These are phyloP conservation scores for Lamellibrachia satsuma DNA, from an alignment of 2,888 invertebrate genomes.

Conservation along the genomic window DNA sequence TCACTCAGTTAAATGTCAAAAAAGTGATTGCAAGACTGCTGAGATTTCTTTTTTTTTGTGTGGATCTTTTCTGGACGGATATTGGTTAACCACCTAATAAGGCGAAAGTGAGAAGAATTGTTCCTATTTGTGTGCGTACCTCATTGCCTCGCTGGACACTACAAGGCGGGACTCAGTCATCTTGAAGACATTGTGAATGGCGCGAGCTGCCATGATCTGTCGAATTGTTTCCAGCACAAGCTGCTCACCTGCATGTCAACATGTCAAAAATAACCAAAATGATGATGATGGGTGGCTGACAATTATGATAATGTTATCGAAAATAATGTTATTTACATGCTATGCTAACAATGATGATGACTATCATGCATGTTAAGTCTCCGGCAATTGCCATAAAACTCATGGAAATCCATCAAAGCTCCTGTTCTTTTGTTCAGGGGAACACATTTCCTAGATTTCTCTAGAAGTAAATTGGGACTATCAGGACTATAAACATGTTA, in stretches of 20 bases:
- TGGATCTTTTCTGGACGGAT: neutral
- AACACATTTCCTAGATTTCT: too few species aligned
- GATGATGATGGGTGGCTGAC: neutral
- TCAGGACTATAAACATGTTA: too few species aligned
- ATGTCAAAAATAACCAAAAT: neutral
- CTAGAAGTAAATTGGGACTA: too few species aligned
- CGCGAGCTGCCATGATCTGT: conserved; percentile 65
- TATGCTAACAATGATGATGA: neutral
- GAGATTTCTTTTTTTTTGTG: neutral
- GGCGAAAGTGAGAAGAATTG: neutral
- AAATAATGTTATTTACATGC: neutral
- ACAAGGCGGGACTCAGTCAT: conserved; percentile 63
- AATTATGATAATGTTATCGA: neutral
- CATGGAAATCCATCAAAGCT: too few species aligned
- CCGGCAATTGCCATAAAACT: too few species aligned
- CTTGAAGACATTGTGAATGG: conserved; percentile 65
- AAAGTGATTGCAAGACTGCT: neutral
- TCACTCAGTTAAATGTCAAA: neutral
- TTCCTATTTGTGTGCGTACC: conserved; percentile 40
- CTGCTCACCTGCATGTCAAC: conserved; percentile 55
- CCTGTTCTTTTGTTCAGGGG: too few species aligned
- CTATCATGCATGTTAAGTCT: neutral
- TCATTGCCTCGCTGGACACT: conserved; percentile 59
- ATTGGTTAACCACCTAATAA: neutral
- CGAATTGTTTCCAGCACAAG: conserved; percentile 64